Evolutionary conservation across 1,140 invertebrate genomes (phyloP), one percentile per base, ranked within the genome.

Genomic region (Orius laevigatus): DNA sequence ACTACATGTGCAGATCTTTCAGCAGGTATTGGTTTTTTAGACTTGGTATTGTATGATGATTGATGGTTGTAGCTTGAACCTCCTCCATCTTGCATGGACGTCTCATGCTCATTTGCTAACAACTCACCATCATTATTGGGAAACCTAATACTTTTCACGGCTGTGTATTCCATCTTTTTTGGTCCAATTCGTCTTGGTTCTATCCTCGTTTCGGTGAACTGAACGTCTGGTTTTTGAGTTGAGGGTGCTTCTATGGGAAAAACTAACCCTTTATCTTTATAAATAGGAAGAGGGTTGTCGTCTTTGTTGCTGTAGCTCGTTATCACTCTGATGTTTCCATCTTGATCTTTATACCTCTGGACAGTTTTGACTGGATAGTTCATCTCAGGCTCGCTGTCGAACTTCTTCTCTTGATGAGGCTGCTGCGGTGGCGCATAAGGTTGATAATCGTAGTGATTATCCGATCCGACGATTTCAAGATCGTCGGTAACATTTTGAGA

Each of bases 321-420:
- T 10, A 51, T 44, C n/a, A 51, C 42, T 33, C 40, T 19, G 18
- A 46, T 36, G 34, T 51, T 51, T 9, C 49, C 49, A 15, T 51
- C 49, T 14, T 19, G 15, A 31, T 51, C 49, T 12, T 11, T 46
- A 20, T 46, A 46, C 44, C 25, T 51, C 44, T 46, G 43, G 11
- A 46, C 38, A 11, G 38, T 51, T 35, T 46, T 51, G 10, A 51
- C 49, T 15, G 49, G 49, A 32, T 35, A 50, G 42, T 50, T 34
- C 6, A 51, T 14, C 15, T 51, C 44, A 19, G 32, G 12, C 19
- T 31, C n/a, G 3, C 2, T 6, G 11, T 45, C 43, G 10, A 11
- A n/a, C 6, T 32, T 25, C 25, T 25, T 25, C 25, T 25, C 25
- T 25, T 25, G 25, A 25, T 25, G 8, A 3, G 25, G 3, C 3